These are phyloP conservation scores for Caenorhabditis elegans DNA, from an alignment of 1,140 invertebrate species.

Conservation along the genomic window WBcel235 BX284603.4:2492501-2493000, in stretches of 20 bases:
- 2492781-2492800: constrained; percentile 77
- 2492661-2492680: not conserved
- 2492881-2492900: constrained; percentile 75
- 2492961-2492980: not conserved
- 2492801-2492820: constrained; percentile 86
- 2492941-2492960: too few species aligned
- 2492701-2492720: too few species aligned
- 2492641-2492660: too few species aligned
- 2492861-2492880: constrained; percentile 92
- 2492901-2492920: not conserved
- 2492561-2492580: too few species aligned
- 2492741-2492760: not conserved
- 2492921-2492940: too few species aligned
- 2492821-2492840: constrained; percentile 89
- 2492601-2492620: too few species aligned
- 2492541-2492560: too few species aligned
- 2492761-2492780: not conserved
- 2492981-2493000: too few species aligned
- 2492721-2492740: not conserved
- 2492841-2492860: constrained; percentile 93
- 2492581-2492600: too few species aligned
- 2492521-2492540: too few species aligned
- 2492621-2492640: too few species aligned
- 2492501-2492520: too few species aligned
- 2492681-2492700: not conserved